Conservation (phyloP, 1,140 invertebrate genomes). For the Drosophila oshimai region DNA sequence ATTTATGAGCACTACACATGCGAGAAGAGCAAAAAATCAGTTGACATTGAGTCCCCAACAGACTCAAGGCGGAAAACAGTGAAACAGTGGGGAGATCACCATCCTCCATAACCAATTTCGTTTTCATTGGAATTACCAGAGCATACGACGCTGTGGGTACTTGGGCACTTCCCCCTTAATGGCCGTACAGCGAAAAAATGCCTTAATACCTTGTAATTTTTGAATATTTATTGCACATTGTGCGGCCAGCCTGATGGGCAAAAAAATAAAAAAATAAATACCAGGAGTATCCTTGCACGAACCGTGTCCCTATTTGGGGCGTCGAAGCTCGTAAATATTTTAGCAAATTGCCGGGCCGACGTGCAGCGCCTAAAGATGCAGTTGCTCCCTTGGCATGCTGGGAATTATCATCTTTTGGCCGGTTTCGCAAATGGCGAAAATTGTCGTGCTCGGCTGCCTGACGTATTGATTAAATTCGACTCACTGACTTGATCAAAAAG, state of each 20-base stretch:
- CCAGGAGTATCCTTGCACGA: constrained; percentile 31
- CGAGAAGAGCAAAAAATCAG: constrained; percentile 36
- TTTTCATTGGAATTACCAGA: constrained; percentile 59
- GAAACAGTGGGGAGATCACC: not conserved
- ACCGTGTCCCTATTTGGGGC: constrained; percentile 52
- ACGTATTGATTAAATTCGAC: constrained; percentile 61
- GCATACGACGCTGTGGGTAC: not conserved
- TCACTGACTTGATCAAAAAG: not conserved
- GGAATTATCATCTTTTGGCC: constrained; percentile 46
- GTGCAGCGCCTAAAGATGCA: constrained; percentile 51
- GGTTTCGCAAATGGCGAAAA: constrained; percentile 44
- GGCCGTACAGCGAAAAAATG: constrained; percentile 37
- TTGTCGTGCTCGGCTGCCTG: constrained; percentile 29
- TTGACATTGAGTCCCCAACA: constrained; percentile 51
- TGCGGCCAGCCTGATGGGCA: constrained; percentile 6
- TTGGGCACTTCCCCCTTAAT: constrained; percentile 33
- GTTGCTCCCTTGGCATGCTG: constrained; percentile 12
- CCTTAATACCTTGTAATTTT: constrained; percentile 54
- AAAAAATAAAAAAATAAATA: not conserved
- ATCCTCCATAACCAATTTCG: constrained; percentile 30
- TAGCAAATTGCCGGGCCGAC: constrained; percentile 67
- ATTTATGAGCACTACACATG: constrained; percentile 62
- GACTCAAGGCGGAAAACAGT: not conserved
- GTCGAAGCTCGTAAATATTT: constrained; percentile 75
- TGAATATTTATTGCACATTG: constrained; percentile 70